Base-by-base conservation (phyloP, 2,797 vertebrate species). In the Oophaga sylvatica region DNA sequence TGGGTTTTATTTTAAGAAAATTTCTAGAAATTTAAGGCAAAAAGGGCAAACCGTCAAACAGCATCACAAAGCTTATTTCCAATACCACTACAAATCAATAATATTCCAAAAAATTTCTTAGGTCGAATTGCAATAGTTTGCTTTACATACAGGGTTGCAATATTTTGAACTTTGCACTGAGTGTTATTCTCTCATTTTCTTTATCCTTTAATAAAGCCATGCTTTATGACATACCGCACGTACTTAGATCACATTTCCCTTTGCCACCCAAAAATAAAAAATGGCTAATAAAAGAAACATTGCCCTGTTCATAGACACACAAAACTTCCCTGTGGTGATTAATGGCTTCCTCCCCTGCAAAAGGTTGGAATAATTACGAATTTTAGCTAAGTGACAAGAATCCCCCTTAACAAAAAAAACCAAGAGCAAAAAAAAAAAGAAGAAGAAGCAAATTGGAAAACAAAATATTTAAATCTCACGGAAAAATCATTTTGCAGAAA, bases 371-470 rank as follows among this genome's bases (percentile, higher is more conserved):
- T 81, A 15, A 67, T 8, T 65, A 81, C 63, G 76, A 53, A 67
- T 67, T 79, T 78, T 67, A 56, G 75, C 60, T 31, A 78, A 79
- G 77, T 67, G 84, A 85, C 41, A 78, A 76, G 71, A 85, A 85
- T 31, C 45, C 45, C 84, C 73, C 48, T 81, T 67, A 59, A 57
- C 56, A 70, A 75, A 83, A 41, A 76, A 76, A 71, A 84, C 31
- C 41, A 76, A 67, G 80, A 62, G 77, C 77, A 78, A 75, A 76
- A 71, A 20, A n/a, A 76, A 79, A 70, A 78, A 75, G 35, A 41
- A 41, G 35, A 41, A 41, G 35, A 2, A 76, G 83, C 31, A 41
- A 76, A 79, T 79, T 53, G 77, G 26, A 80, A 80, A 86, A 78
- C 41, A 65, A 68, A 77, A 76, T 63, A 83, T 83, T 57, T 70